Conservation (phyloP, 2,113 vertebrate species). For the Gasterosteus aculeatus region DNA sequence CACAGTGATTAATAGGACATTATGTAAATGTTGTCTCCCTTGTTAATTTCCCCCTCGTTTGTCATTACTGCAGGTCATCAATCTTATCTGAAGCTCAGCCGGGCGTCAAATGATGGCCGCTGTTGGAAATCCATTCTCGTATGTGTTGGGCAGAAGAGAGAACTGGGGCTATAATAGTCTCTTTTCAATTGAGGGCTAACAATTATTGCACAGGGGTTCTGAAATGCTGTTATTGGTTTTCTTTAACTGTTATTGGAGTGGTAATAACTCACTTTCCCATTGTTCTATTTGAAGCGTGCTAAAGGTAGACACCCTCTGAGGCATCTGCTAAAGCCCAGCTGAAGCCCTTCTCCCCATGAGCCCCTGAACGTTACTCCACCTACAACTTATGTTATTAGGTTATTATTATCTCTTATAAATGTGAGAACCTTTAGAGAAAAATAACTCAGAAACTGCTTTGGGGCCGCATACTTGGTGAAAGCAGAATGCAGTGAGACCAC, state of each 20-base stretch:
- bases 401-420: background rate
- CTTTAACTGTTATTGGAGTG: background rate
- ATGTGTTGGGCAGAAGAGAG: background rate
- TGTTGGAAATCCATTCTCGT: slow-evolving; percentile 52
- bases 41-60: slow-evolving; percentile 53
- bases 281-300: too few species aligned
- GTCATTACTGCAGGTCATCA: slow-evolving; percentile 64
- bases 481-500: background rate
- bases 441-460: background rate
- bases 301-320: background rate
- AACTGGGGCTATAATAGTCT: background rate
- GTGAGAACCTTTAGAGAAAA: background rate
- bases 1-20: slow-evolving; percentile 62
- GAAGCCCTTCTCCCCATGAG: background rate
- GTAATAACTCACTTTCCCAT: background rate
- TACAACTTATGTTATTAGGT: background rate
- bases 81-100: slow-evolving; percentile 54
- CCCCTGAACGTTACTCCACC: background rate
- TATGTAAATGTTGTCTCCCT: slow-evolving; percentile 49
- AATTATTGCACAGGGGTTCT: background rate
- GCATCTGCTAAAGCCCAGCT: background rate
- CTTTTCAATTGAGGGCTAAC: slow-evolving; percentile 14
- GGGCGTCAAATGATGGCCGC: slow-evolving; percentile 33
- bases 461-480: background rate
- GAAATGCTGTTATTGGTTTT: background rate